Percentiles rank a stretch among this genome's conserved stretches.
Conservation (phyloP, 1,140 invertebrate genomes). For the Zaprionus ghesquierei region DNA sequence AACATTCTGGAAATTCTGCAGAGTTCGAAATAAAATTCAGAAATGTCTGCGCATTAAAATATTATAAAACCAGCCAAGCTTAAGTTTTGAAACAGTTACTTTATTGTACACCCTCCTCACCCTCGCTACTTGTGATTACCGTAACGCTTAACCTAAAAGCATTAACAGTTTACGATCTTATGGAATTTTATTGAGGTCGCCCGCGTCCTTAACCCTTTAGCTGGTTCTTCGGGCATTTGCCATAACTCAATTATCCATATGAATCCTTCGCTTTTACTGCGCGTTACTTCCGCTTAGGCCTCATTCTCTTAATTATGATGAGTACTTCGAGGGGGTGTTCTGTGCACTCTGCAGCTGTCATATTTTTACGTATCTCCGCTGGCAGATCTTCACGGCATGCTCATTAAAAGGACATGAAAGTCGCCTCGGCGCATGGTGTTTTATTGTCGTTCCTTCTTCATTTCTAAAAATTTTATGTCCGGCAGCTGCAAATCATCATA, state of each 20-base stretch:
- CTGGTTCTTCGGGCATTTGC: conserved; percentile 34
- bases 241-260: conserved; percentile 81
- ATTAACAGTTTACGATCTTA: conserved; percentile 57
- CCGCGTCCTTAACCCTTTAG: conserved; percentile 36
- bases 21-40: conserved; percentile 27
- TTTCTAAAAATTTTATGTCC: conserved; percentile 62
- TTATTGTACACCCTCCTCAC: conserved; percentile 5
- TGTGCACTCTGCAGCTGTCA: conserved; percentile 60
- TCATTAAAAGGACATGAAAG: conserved; percentile 67
- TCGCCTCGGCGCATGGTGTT: conserved; percentile 44
- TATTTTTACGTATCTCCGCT: conserved; percentile 74
- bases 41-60: conserved; percentile 2
- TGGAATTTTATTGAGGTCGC: conserved; percentile 55
- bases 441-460: conserved; percentile 50
- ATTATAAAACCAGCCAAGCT: conserved; percentile 30
- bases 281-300: conserved; percentile 26
- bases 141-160: conserved; percentile 39
- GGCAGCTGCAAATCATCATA: conserved; percentile 58
- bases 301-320: conserved; percentile 70
- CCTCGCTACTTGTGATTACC: conserved; percentile 34
- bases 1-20: neutral
- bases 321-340: conserved; percentile 46
- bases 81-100: neutral
- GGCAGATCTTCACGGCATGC: conserved; percentile 62
- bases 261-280: conserved; percentile 72